Evolutionary conservation across 2,888 invertebrate genomes (phyloP), one percentile per base, ranked within the genome.

Genomic region (Ormyrus nitidulus): DNA sequence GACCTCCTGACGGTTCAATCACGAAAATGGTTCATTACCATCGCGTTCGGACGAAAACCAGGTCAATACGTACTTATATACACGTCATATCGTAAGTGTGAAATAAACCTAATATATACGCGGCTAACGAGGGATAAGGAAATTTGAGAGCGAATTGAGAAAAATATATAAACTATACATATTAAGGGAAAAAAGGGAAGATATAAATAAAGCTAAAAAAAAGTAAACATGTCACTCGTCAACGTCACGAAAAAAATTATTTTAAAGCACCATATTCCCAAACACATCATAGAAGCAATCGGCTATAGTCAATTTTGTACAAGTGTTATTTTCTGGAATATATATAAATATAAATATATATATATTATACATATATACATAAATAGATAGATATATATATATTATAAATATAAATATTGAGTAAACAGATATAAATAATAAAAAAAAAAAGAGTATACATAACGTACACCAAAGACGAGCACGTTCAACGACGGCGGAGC

Each of bases 261-360:
- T 83, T 84, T 83, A 74, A 83, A 81, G 81, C 83, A 84, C 83
- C 75, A 77, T 80, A 82, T 75, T 82, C 81, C 84, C 74, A 59
- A 74, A 86, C 84, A 85, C 84, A 86, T 85, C 86, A 83, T 86
- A 86, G 85, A 90, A 89, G 89, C 89, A 89, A 90, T 89, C 88
- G 87, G 87, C 86, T 86, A 85, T 88, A 89, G 89, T 89, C 89
- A 89, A 89, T 90, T 89, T 90, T 90, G 86, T 89, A 90, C 88
- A 87, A 85, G 86, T 86, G 85, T 88, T 89, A 89, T 88, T 88
- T 89, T 89, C 86, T 86, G 84, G 86, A 86, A 85, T 86, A 84
- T 86, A 85, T 84, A 84, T 80, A 80, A 77, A 83, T 77, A 74
- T 70, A 81, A 51, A 70, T 44, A 81, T 19, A 74, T 68, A 77